Conservation (phyloP, 2,113 vertebrate species). For the Empidonax alnorum region DNA sequence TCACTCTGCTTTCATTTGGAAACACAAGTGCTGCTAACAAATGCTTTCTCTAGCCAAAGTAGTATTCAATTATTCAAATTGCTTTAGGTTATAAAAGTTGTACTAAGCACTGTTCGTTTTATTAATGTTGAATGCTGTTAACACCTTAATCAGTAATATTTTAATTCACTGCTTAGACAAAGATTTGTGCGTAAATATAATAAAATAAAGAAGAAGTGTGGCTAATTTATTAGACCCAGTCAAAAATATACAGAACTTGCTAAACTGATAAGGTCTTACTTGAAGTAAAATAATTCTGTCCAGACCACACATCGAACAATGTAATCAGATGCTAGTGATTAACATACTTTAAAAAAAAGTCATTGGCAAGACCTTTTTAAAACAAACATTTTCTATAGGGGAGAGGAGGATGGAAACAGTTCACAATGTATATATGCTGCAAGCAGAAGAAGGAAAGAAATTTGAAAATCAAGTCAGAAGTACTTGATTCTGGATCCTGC, state of each 20-base stretch:
- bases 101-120: not conserved
- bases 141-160: not conserved
- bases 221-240: not conserved
- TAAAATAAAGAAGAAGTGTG: not conserved
- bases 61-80: conserved; percentile 10
- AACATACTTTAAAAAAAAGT: not conserved
- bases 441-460: not conserved
- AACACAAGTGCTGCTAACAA: conserved; percentile 2
- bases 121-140: not conserved
- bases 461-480: not conserved
- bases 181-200: not conserved
- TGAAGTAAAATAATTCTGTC: not conserved
- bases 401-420: not conserved
- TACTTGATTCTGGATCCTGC: not conserved
- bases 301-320: not conserved
- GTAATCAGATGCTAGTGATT: not conserved
- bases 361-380: not conserved
- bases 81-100: not conserved
- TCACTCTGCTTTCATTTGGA: not conserved
- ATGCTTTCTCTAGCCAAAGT: not conserved
- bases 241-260: not conserved
- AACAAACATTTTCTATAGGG: not conserved
- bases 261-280: not conserved
- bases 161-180: not conserved
- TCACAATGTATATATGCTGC: not conserved